Evolutionary conservation across 2,888 invertebrate species (phyloP).

Genomic region (Cerceris ruficornis): DNA sequence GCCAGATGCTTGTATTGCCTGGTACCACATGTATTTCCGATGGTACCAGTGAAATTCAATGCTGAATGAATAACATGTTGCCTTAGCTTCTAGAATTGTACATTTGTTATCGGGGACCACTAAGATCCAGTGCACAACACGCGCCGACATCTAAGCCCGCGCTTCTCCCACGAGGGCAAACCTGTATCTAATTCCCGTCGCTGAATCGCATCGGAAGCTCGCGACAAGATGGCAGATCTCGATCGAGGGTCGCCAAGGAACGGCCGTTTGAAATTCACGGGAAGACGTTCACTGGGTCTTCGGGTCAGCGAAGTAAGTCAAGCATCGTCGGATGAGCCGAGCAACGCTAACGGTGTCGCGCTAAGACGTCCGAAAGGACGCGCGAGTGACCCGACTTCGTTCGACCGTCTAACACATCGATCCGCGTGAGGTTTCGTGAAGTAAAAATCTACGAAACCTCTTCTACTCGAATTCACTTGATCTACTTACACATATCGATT

Average conservation of each 20-base stretch:
- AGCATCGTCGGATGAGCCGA: constrained; percentile 59
- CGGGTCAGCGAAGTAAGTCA: constrained; percentile 80
- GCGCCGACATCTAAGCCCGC: too few species aligned
- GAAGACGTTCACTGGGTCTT: constrained; percentile 78
- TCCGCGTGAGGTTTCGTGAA: too few species aligned
- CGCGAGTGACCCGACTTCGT: constrained; percentile 12
- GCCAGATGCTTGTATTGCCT: too few species aligned
- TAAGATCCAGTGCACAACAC: too few species aligned
- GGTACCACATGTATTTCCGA: too few species aligned
- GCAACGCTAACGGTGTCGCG: constrained; percentile 56
- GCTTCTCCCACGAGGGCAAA: too few species aligned
- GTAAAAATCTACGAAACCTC: too few species aligned
- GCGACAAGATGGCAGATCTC: background rate
- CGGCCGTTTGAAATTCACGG: constrained; percentile 72
- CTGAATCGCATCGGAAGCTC: background rate
- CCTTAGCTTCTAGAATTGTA: too few species aligned
- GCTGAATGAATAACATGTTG: too few species aligned
- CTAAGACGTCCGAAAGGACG: constrained; percentile 44
- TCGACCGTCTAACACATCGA: background rate
- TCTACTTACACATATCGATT: constrained; percentile 18
- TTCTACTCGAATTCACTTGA: too few species aligned
- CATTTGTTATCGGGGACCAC: too few species aligned
- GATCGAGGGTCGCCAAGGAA: constrained; percentile 5
- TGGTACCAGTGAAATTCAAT: too few species aligned
- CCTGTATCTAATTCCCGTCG: background rate